Evolutionary conservation across 2,113 vertebrate species (phyloP), one percentile per base, ranked within the genome.

Genomic region (Aegypius monachus): DNA sequence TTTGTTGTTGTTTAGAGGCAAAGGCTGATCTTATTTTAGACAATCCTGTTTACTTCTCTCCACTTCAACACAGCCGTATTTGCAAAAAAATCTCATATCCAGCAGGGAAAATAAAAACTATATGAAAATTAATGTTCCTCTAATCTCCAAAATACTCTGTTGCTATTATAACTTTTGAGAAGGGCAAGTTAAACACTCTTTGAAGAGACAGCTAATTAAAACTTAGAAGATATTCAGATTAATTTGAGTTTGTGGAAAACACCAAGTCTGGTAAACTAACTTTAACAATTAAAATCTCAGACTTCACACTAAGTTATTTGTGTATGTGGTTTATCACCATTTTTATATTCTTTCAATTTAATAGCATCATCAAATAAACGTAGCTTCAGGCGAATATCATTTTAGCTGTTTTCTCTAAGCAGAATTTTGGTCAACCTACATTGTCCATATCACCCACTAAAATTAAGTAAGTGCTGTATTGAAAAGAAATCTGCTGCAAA

Each of bases 301-400:
- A 63, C 73, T 96, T 96, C 81, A 56, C 81, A 80, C 59, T 45
- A 86, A 96, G 79, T 88, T 93, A 67, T 93, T 56, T 94, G 23
- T 91, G 68, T 85, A 36, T 94, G 80, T 95, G 83, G 73, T 90
- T 97, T 95, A 96, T 95, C 92, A 94, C 42, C 45, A 58, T 91
- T 95, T 97, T 96, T 93, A 89, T 91, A 93, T 93, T 96, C 58
- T 94, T 97, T 96, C 90, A 84, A 61, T 97, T 97, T 97, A 93
- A 95, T 9, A 61, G 63, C 66, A 63, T 90, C 52, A 71, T 90
- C 97, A 91, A 93, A 95, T 95, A 61, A 48, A 88, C 2, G 6
- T 5, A 47, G 68, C 52, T 94, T 93, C 61, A 70, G 55, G 67
- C 5, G 2, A 93, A 43, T 34, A 63, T 61, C 13, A 72, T 56